phyloP scores from a whole-genome alignment of 2,797 vertebrate species.

The Fundulus diaphanus region DNA sequence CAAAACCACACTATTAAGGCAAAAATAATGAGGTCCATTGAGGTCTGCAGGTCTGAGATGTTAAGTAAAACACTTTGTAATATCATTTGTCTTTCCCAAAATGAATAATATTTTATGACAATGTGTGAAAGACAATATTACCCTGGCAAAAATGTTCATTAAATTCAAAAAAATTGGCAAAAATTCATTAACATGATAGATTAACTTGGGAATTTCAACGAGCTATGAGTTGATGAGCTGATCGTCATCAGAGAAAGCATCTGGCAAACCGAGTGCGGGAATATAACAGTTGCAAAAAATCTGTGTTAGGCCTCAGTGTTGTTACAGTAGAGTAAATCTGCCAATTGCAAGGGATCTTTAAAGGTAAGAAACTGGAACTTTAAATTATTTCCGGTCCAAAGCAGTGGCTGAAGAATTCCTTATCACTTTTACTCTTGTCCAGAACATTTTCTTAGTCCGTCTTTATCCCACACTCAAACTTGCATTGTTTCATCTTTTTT shows the following conservation, averaged over 20 bases:
- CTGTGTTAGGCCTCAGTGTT: background rate
- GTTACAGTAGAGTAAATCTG: background rate
- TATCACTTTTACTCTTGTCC: background rate
- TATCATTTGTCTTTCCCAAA: too few species aligned
- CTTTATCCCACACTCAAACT: constrained; percentile 11
- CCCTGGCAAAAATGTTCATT: background rate
- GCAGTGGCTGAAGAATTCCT: background rate
- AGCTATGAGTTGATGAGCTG: background rate
- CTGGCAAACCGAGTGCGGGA: too few species aligned
- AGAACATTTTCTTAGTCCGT: constrained; percentile 11
- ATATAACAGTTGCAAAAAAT: too few species aligned
- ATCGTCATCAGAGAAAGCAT: too few species aligned
- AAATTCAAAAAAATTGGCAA: too few species aligned
- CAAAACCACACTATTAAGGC: too few species aligned
- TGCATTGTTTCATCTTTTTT: constrained; percentile 23
- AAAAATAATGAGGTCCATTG: too few species aligned
- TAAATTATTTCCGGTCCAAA: background rate
- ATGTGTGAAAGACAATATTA: background rate
- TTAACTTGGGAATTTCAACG: background rate
- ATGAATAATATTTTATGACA: background rate
- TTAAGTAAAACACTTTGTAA: too few species aligned
- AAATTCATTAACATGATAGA: too few species aligned
- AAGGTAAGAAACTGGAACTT: background rate
- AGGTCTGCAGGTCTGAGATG: too few species aligned
- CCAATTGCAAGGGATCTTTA: background rate